Conservation (phyloP, 2,113 vertebrate genomes). For the Trematocara nigrifrons region DNA sequence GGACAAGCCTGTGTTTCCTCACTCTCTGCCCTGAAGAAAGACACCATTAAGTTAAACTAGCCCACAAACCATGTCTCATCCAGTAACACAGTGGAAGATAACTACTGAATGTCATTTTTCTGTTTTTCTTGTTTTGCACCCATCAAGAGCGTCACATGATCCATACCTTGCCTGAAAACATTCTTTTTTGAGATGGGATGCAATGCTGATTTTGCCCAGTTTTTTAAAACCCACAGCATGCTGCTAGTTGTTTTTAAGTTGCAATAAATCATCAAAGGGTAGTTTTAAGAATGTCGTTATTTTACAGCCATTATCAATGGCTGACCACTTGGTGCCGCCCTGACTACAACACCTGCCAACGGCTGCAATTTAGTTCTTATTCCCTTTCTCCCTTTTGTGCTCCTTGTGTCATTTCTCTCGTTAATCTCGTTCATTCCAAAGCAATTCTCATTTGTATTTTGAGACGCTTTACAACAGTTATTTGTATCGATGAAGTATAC, state of each 20-base stretch:
- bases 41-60: neutral
- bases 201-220: neutral
- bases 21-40: neutral
- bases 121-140: neutral
- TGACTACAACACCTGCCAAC: neutral
- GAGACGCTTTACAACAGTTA: constrained; percentile 1
- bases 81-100: neutral
- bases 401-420: neutral
- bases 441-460: constrained; percentile 10
- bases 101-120: neutral
- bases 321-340: neutral
- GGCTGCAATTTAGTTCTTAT: neutral
- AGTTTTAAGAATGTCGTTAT: neutral
- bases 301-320: neutral
- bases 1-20: neutral
- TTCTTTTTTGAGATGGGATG: neutral
- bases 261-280: neutral
- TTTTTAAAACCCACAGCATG: neutral
- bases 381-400: neutral
- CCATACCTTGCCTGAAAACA: neutral
- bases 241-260: neutral
- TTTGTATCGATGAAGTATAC: constrained; percentile 26
- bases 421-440: constrained; percentile 9
- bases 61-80: neutral
- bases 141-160: neutral